phyloP scores from a whole-genome alignment of 2,113 vertebrate species.

The Clinocottus analis region DNA sequence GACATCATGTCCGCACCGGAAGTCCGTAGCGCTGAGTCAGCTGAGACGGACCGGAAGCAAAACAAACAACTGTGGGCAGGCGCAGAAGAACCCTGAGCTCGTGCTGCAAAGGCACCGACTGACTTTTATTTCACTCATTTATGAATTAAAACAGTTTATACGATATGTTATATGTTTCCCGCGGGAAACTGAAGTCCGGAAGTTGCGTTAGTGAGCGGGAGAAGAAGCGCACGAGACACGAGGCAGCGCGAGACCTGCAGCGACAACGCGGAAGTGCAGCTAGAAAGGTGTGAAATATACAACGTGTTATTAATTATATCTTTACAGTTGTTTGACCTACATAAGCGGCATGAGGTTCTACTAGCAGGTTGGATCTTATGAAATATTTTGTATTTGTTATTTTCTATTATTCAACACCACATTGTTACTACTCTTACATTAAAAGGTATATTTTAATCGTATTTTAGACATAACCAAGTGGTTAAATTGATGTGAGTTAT shows the following conservation, averaged over 20 bases:
- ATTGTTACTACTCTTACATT: background rate
- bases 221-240: background rate
- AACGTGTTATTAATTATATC: conserved; percentile 5
- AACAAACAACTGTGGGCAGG: conserved; percentile 27
- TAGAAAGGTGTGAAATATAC: background rate
- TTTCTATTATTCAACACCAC: background rate
- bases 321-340: background rate
- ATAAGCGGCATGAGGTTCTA: rapidly evolving
- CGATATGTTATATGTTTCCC: background rate
- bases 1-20: conserved; percentile 17
- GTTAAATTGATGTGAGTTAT: background rate
- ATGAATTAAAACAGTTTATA: background rate
- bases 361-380: rapidly evolving
- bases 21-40: conserved; percentile 44
- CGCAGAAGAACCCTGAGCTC: background rate
- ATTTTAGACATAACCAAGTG: background rate
- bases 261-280: conserved; percentile 45
- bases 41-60: conserved; percentile 58
- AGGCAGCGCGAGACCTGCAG: conserved; percentile 2
- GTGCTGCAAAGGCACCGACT: background rate
- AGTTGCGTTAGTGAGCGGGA: background rate
- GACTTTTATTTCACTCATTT: background rate
- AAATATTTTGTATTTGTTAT: background rate
- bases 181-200: background rate
- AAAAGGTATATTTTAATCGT: background rate